These are phyloP conservation scores for Clitarchus hookeri DNA, from an alignment of 2,888 invertebrate genomes.

Conservation along the genomic window DNA sequence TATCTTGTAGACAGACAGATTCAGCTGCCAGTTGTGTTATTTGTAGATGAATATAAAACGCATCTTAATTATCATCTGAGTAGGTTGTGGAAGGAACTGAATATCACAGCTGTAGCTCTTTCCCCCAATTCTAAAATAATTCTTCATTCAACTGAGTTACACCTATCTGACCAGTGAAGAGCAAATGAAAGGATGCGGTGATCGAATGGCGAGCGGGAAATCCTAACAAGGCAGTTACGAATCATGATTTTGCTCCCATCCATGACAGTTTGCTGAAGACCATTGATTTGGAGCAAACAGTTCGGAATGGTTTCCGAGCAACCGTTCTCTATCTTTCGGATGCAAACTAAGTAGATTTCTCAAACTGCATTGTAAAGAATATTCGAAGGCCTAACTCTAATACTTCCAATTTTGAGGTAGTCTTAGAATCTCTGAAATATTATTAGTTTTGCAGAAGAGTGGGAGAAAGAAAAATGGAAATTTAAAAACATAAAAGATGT, in stretches of 20 bases:
- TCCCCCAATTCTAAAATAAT: too few species aligned
- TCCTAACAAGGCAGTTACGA: not conserved
- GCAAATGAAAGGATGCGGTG: not conserved
- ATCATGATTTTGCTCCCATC: too few species aligned
- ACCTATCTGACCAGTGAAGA: too few species aligned
- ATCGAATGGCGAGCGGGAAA: too few species aligned
- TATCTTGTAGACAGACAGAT: not conserved
- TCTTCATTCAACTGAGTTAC: not conserved
- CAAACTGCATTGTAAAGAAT: not conserved
- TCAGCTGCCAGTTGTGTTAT: slow-evolving; percentile 17
- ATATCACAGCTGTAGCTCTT: not conserved
- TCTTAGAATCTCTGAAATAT: not conserved
- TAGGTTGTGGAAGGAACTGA: not conserved
- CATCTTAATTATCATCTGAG: not conserved
- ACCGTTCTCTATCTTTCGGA: slow-evolving; percentile 42
- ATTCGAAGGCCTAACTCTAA: slow-evolving; percentile 1
- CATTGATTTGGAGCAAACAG: slow-evolving; percentile 45
- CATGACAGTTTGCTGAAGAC: not conserved
- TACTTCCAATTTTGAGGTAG: not conserved
- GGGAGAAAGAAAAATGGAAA: not conserved
- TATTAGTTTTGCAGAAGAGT: not conserved
- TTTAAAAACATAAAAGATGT: not conserved
- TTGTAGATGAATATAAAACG: not conserved
- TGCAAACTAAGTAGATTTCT: not conserved
- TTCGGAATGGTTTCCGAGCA: slow-evolving; percentile 48